Percentiles rank a stretch among this genome's conserved stretches.
phyloP scores from a whole-genome alignment of 2,888 invertebrate species.

The Antheraea assamensis region DNA sequence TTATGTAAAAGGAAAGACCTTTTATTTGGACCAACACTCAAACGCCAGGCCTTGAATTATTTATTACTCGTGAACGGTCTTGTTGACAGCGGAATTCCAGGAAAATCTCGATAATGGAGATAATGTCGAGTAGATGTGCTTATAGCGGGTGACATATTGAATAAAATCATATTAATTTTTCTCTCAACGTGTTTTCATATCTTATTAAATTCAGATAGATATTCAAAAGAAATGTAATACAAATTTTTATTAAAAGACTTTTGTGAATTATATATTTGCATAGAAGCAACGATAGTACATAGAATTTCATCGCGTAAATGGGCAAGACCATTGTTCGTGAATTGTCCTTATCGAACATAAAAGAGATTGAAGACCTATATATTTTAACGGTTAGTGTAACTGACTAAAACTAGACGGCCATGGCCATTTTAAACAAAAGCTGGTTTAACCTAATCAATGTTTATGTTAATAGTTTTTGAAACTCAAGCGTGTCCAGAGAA shows the following conservation, averaged over 20 bases:
- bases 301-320: neutral
- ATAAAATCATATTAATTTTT: neutral
- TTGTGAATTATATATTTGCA: neutral
- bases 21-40: neutral
- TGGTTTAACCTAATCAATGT: neutral
- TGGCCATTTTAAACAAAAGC: neutral
- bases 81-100: slow-evolving; percentile 30
- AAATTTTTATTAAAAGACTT: neutral
- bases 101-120: slow-evolving; percentile 22
- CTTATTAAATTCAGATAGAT: neutral
- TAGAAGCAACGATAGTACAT: neutral
- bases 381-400: neutral
- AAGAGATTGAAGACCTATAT: neutral
- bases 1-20: neutral
- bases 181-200: neutral
- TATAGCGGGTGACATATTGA: slow-evolving; percentile 16
- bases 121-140: slow-evolving; percentile 20
- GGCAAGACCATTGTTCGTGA: neutral
- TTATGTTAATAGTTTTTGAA: neutral
- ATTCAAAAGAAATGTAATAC: neutral
- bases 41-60: slow-evolving; percentile 35
- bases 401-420: too few relatives aligned
- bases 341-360: neutral
- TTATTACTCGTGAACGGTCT: slow-evolving; percentile 28
- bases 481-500: neutral